phyloP scores from a whole-genome alignment of 2,888 invertebrate species.

The Tanypteryx hageni region DNA sequence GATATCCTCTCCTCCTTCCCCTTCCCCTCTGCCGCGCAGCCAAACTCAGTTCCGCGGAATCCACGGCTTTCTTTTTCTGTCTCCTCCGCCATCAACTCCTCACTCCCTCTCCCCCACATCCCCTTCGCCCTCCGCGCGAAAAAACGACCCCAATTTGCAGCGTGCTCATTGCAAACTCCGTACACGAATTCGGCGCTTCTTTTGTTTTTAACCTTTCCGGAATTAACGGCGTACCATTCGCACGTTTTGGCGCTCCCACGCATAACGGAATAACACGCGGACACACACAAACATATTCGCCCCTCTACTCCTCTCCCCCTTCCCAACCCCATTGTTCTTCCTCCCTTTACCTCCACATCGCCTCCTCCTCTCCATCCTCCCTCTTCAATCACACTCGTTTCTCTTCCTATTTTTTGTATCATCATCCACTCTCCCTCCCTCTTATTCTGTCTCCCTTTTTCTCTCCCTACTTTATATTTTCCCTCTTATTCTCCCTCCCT shows the following conservation, averaged over 20 bases:
- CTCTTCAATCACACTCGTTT: not conserved
- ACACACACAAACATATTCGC: not conserved
- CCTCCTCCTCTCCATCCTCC: not conserved
- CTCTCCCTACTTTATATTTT: not conserved
- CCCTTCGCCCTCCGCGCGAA: not conserved
- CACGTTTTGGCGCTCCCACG: not conserved
- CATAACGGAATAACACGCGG: constrained; percentile 2
- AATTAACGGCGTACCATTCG: constrained; percentile 24
- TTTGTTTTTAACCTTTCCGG: not conserved
- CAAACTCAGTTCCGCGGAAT: no score
- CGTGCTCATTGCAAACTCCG: not conserved
- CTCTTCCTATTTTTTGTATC: no score
- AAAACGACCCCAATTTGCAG: not conserved
- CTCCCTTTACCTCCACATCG: no score
- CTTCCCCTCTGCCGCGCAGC: no score
- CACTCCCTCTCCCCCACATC: not conserved
- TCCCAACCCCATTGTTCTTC: not conserved
- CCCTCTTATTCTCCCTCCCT: not conserved
- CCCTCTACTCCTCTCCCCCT: not conserved
- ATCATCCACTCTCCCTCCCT: not conserved
- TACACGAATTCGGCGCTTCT: constrained; percentile 1
- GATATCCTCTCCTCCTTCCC: no score
- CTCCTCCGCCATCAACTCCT: not conserved
- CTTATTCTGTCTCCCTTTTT: not conserved
- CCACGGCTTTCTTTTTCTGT: no score